Conservation (phyloP, 2,113 vertebrate species). For the Chlamydotis undulata region DNA sequence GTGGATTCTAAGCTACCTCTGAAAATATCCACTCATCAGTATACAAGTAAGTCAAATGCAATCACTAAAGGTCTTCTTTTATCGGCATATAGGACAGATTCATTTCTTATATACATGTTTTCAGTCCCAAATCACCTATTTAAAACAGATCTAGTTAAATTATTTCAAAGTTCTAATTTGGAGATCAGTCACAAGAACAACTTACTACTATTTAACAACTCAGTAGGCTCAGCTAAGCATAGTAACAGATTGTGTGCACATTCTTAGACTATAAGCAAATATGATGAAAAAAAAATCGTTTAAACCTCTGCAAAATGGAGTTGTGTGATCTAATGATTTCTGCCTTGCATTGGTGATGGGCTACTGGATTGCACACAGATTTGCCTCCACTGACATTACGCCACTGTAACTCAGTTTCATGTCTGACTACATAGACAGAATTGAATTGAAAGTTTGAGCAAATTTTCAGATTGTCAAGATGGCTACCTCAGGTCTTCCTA, state of each 20-base stretch:
- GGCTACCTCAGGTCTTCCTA: background rate
- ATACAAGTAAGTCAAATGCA: background rate
- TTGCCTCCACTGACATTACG: background rate
- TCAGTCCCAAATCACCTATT: background rate
- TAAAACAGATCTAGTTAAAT: background rate
- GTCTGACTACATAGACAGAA: conserved; percentile 26
- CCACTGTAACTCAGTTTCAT: conserved; percentile 31
- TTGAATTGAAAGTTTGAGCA: conserved; percentile 1
- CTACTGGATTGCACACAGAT: background rate
- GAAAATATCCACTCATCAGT: background rate
- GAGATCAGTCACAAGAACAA: background rate
- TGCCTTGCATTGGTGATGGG: background rate
- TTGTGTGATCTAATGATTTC: conserved; percentile 13
- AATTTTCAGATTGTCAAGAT: background rate
- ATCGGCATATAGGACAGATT: background rate
- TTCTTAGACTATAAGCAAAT: background rate
- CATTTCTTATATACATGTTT: background rate
- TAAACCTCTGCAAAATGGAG: background rate
- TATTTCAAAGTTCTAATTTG: background rate
- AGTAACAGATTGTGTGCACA: background rate
- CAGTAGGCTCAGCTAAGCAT: background rate
- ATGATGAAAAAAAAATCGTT: background rate
- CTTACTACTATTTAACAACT: background rate
- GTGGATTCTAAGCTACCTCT: background rate
- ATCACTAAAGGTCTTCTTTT: background rate